Conservation (phyloP, 2,113 vertebrate genomes). For the Petroica traversi region DNA sequence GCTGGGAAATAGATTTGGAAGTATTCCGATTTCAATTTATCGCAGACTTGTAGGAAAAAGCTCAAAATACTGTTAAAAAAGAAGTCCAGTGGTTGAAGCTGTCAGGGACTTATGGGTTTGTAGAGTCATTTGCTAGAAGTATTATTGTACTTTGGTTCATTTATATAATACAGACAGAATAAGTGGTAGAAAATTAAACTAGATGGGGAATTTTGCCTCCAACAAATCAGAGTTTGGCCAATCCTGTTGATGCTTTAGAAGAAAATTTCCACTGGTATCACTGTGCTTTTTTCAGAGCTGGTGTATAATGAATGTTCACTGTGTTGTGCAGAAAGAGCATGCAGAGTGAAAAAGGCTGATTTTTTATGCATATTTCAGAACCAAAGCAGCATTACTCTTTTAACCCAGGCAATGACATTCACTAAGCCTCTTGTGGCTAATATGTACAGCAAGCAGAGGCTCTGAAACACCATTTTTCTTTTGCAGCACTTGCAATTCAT, state of each 20-base stretch:
- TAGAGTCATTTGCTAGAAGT: not conserved
- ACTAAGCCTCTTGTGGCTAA: not conserved
- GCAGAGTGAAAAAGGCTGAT: not conserved
- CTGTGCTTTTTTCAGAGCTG: not conserved
- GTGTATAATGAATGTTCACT: not conserved
- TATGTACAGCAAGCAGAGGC: not conserved
- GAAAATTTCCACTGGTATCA: not conserved
- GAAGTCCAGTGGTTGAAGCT: not conserved
- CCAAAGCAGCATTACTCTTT: not conserved
- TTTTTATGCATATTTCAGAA: constrained; percentile 11
- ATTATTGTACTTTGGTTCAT: not conserved
- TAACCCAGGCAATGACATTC: not conserved
- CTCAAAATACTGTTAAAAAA: not conserved
- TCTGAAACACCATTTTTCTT: not conserved
- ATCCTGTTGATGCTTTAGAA: not conserved
- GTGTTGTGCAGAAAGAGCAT: not conserved
- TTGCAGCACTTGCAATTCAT: not conserved
- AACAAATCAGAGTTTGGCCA: not conserved
- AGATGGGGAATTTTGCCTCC: not conserved
- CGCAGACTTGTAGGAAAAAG: not conserved
- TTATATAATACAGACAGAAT: not conserved
- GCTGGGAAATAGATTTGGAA: not conserved
- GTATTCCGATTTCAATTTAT: not conserved
- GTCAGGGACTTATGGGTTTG: not conserved
- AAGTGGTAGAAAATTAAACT: not conserved